Evolutionary conservation across 2,113 vertebrate species (phyloP).

Genomic region (Lampris incognitus): DNA sequence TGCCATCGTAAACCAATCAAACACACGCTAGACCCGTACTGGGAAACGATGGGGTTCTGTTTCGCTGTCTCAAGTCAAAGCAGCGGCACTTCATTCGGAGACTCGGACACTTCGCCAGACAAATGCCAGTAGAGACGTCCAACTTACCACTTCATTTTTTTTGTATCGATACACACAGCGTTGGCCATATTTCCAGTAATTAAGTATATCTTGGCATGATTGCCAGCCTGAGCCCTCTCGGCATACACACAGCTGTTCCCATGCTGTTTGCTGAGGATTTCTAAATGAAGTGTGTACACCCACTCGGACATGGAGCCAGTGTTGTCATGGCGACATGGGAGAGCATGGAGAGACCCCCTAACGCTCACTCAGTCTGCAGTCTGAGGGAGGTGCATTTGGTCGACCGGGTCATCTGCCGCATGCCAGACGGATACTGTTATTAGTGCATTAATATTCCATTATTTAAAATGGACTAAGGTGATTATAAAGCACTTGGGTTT

Average conservation of each 20-base stretch:
- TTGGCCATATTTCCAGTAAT: slow-evolving; percentile 57
- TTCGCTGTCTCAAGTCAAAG: not conserved
- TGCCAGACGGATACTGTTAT: slow-evolving; percentile 72
- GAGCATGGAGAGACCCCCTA: slow-evolving; percentile 72
- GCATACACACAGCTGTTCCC: slow-evolving; percentile 72
- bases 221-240: slow-evolving; percentile 65
- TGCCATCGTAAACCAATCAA: slow-evolving; percentile 57
- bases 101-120: not conserved
- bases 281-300: slow-evolving; percentile 78
- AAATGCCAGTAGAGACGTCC: slow-evolving; percentile 7
- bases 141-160: slow-evolving; percentile 38
- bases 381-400: slow-evolving; percentile 54
- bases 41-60: no score
- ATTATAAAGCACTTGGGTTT: slow-evolving; percentile 78
- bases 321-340: slow-evolving; percentile 83
- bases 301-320: slow-evolving; percentile 74
- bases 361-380: slow-evolving; percentile 43
- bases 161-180: slow-evolving; percentile 49
- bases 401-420: slow-evolving; percentile 61
- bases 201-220: slow-evolving; percentile 68
- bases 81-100: not conserved
- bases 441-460: slow-evolving; percentile 71
- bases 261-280: slow-evolving; percentile 72
- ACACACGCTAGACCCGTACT: not conserved
- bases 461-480: slow-evolving; percentile 75